Conservation (phyloP, 53 echinoderm and acorn worm genomes). For the Zoroaster sp. region DNA sequence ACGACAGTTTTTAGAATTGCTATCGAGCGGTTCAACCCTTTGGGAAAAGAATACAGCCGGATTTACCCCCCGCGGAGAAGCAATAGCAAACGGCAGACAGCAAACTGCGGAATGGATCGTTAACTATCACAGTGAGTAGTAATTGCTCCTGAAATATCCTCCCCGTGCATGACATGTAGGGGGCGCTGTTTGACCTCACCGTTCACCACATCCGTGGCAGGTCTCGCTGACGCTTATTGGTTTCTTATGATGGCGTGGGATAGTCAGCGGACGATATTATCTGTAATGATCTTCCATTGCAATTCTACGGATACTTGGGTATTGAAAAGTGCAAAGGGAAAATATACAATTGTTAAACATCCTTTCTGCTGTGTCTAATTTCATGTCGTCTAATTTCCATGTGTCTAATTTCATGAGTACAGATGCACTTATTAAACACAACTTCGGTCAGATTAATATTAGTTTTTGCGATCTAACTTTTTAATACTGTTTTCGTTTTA, state of each 20-base stretch:
- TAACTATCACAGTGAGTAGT: conserved; percentile 19
- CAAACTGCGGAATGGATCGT: conserved; percentile 1
- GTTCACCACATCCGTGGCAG: no score
- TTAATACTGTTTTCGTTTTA: not conserved
- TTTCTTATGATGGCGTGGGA: no score
- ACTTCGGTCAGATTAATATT: not conserved
- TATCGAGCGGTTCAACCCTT: conserved; percentile 23
- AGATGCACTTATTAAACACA: no score
- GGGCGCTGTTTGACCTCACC: not conserved
- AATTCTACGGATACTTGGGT: no score
- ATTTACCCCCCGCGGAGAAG: not conserved
- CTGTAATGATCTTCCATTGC: no score
- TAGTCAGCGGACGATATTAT: no score
- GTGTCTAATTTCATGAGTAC: no score
- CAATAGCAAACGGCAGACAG: not conserved
- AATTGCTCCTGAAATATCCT: not conserved
- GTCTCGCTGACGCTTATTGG: no score
- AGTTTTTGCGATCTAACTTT: not conserved
- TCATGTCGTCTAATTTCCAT: no score
- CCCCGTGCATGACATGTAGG: not conserved
- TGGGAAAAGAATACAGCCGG: conserved; percentile 15
- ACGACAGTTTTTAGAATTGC: not conserved
- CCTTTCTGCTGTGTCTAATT: no score
- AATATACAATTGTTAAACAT: no score
- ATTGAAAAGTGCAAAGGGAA: no score